phyloP scores from a whole-genome alignment of 2,797 vertebrate genomes.

The Meriones psammophilus region DNA sequence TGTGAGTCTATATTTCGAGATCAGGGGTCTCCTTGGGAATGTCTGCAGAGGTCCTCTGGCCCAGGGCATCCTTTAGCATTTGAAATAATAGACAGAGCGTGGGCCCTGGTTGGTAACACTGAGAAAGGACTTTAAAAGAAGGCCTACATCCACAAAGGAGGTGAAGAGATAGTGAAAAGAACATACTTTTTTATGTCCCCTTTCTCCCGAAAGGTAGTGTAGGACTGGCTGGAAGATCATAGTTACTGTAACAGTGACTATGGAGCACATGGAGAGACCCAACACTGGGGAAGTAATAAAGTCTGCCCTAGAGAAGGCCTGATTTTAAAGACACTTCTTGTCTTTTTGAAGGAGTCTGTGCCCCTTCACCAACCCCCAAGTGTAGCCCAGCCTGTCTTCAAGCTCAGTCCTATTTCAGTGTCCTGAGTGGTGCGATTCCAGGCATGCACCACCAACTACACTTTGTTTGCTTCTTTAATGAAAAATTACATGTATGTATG shows the following conservation, averaged over 20 bases:
- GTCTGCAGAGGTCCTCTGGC: not conserved
- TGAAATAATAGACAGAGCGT: conserved; percentile 19
- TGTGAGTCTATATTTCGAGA: not conserved
- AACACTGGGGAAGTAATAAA: not conserved
- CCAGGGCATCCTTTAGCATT: not conserved
- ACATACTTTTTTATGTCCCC: not conserved
- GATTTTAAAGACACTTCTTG: conserved; percentile 43
- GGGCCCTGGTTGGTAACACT: not conserved
- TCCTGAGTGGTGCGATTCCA: not conserved
- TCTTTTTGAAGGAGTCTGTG: not conserved
- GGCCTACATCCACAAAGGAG: not conserved
- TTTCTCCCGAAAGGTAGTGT: not conserved
- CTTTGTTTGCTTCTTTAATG: not conserved
- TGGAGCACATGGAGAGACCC: not conserved
- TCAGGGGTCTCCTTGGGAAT: not conserved
- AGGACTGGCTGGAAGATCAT: not conserved
- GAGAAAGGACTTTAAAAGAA: conserved; percentile 29
- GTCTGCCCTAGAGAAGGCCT: conserved; percentile 37
- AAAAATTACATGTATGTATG: not conserved
- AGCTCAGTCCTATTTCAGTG: not conserved
- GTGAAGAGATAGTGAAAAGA: not conserved
- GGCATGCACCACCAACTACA: not conserved
- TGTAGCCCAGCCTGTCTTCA: not conserved
- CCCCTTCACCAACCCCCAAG: not conserved
- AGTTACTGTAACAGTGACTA: not conserved